Percentiles rank a stretch among this genome's conserved stretches.
Evolutionary conservation across 2,888 invertebrate genomes (phyloP).

Genomic region (Pedicia rivosa): DNA sequence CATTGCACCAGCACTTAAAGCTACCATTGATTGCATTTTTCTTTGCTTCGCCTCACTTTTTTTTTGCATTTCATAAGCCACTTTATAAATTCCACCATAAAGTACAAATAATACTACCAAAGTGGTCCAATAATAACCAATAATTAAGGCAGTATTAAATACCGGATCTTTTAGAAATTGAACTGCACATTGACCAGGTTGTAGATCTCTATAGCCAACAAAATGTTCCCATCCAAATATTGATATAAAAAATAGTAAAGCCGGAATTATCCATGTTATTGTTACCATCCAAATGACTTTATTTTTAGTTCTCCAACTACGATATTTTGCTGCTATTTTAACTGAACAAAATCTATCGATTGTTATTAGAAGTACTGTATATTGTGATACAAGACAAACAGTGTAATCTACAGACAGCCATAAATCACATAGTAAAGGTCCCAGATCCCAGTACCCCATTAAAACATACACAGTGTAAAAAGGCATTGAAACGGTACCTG

Average conservation of each 20-base stretch:
- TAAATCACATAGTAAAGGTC: conserved; percentile 87
- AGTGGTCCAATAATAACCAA: conserved; percentile 96
- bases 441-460: conserved; percentile 93
- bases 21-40: conserved; percentile 91
- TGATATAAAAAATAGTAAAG: conserved; percentile 88
- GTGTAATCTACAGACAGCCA: conserved; percentile 99
- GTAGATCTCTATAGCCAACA: conserved; percentile 76
- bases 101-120: conserved; percentile 86
- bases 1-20: conserved; percentile 78
- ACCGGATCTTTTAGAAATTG: conserved; percentile 95
- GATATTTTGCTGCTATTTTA: conserved; percentile 92
- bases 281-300: conserved; percentile 91
- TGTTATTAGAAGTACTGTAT: conserved; percentile 95
- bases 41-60: conserved; percentile 92
- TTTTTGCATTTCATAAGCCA: conserved; percentile 93
- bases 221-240: conserved; percentile 99
- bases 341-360: conserved; percentile 98
- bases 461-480: conserved; percentile 96
- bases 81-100: conserved; percentile 94
- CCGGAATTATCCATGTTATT: conserved; percentile 93
- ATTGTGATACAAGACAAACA: conserved; percentile 96
- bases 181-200: conserved; percentile 82
- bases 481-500: conserved; percentile 94
- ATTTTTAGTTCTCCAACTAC: conserved; percentile 91
- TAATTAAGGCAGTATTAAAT: conserved; percentile 92